Conservation (phyloP, 1,140 invertebrate species). For the Ceratina japonica region DNA sequence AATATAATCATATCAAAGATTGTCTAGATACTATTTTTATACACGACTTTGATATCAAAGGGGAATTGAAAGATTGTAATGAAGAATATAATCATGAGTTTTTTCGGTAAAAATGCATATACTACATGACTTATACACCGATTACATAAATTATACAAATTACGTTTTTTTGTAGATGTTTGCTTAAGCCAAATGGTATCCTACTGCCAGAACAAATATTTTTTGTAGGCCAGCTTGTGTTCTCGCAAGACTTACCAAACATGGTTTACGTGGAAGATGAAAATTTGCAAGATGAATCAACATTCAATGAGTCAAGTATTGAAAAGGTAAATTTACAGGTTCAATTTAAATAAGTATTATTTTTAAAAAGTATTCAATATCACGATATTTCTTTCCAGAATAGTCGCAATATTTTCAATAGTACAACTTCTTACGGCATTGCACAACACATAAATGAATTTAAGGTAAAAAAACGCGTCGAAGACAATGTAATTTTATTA, state of each 20-base stretch:
- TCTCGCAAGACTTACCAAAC: conserved; percentile 68
- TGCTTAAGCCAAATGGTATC: conserved; percentile 66
- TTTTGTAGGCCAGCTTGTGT: conserved; percentile 68
- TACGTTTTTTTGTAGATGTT: conserved; percentile 50
- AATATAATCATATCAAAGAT: conserved; percentile 55
- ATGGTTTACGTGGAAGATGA: conserved; percentile 67
- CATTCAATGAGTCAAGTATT: conserved; percentile 21
- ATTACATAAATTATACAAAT: conserved; percentile 43
- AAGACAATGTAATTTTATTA: conserved; percentile 20
- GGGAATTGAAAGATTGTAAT: conserved; percentile 68
- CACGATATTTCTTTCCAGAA: conserved; percentile 64
- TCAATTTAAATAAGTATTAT: neutral
- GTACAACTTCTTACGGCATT: conserved; percentile 73
- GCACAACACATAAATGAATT: conserved; percentile 79
- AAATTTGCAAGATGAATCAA: conserved; percentile 59
- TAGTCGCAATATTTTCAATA: conserved; percentile 29
- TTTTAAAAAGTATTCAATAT: conserved; percentile 56
- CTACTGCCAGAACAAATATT: conserved; percentile 76
- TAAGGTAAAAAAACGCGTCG: conserved; percentile 67
- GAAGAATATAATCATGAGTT: conserved; percentile 60
- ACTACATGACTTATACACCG: neutral
- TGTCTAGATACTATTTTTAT: conserved; percentile 64
- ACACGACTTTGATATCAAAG: conserved; percentile 70
- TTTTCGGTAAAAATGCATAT: conserved; percentile 56
- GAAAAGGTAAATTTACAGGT: conserved; percentile 51